Evolutionary conservation across 53 echinoderm and acorn worm genomes (phyloP).

Genomic region (Holothuria scabra): DNA sequence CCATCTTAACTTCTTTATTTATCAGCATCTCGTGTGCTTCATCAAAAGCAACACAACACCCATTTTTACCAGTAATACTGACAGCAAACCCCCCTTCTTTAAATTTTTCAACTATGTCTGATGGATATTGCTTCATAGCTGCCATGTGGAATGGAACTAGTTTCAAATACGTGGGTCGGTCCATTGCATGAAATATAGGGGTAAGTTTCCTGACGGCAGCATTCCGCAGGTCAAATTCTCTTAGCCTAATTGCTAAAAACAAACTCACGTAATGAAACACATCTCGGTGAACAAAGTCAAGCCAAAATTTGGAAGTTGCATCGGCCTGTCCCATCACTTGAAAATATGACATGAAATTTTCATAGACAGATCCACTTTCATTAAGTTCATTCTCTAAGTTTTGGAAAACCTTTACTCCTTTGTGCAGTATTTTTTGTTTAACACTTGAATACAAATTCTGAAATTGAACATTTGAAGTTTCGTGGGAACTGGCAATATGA

Average conservation of each 20-base stretch:
- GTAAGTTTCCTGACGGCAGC: not conserved
- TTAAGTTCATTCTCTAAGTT: too few species aligned
- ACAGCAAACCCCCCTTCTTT: slow-evolving; percentile 60
- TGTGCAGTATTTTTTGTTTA: too few species aligned
- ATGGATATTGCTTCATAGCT: slow-evolving; percentile 36
- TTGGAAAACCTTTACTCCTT: too few species aligned
- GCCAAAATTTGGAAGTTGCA: too few species aligned
- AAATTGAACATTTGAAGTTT: not conserved
- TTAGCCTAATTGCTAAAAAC: too few species aligned
- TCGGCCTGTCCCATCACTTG: too few species aligned
- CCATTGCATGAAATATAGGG: slow-evolving; percentile 17
- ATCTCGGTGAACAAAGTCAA: too few species aligned
- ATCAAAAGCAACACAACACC: slow-evolving; percentile 58
- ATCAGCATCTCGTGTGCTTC: slow-evolving; percentile 74
- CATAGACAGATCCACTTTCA: too few species aligned
- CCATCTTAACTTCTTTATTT: slow-evolving; percentile 65
- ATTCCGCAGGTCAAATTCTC: too few species aligned
- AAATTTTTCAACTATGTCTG: slow-evolving; percentile 37
- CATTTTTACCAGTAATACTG: slow-evolving; percentile 55
- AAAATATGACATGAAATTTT: too few species aligned
- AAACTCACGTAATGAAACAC: too few species aligned
- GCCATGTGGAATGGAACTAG: slow-evolving; percentile 45
- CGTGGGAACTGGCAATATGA: not conserved
- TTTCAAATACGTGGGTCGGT: slow-evolving; percentile 28
- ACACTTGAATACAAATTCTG: too few species aligned